Percentiles rank a stretch among this genome's conserved stretches.
These are phyloP conservation scores for Hydrozoanthus tunicans DNA, from an alignment of 64 coral and sea anemone genomes.

Conservation along the genomic window DNA sequence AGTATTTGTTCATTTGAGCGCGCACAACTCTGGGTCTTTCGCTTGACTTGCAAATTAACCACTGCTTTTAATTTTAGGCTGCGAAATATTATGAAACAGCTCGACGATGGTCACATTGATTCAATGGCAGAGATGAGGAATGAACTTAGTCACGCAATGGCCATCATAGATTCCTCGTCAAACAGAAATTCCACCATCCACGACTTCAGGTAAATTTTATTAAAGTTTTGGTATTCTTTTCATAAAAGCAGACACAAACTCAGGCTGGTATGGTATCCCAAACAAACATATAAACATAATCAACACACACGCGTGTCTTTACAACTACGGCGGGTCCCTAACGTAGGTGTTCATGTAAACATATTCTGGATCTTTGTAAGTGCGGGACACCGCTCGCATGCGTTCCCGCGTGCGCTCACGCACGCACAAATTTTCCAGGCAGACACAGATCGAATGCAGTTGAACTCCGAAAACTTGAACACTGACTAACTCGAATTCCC, in stretches of 20 bases:
- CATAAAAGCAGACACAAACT: neutral
- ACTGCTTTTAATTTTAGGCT: constrained; percentile 40
- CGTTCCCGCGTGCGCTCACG: neutral
- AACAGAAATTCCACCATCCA: constrained; percentile 22
- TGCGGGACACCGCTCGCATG: neutral
- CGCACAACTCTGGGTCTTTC: no score
- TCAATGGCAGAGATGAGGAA: constrained; percentile 80
- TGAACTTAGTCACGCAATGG: constrained; percentile 76
- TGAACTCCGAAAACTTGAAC: no score
- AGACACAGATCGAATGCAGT: no score
- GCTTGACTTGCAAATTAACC: no score
- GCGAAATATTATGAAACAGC: constrained; percentile 72
- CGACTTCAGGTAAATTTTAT: constrained; percentile 73
- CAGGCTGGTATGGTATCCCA: neutral
- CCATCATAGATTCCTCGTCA: constrained; percentile 69
- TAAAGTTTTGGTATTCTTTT: neutral
- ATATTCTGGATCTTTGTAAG: no score
- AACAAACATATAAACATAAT: neutral
- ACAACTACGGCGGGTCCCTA: no score
- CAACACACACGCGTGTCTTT: neutral
- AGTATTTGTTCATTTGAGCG: no score
- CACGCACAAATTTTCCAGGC: neutral
- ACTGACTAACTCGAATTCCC: no score
- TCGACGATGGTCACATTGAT: constrained; percentile 62
- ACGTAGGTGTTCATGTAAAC: no score